Evolutionary conservation across 2,797 vertebrate genomes (phyloP), one percentile per base, ranked within the genome.

Genomic region (Moxostoma hubbsi): DNA sequence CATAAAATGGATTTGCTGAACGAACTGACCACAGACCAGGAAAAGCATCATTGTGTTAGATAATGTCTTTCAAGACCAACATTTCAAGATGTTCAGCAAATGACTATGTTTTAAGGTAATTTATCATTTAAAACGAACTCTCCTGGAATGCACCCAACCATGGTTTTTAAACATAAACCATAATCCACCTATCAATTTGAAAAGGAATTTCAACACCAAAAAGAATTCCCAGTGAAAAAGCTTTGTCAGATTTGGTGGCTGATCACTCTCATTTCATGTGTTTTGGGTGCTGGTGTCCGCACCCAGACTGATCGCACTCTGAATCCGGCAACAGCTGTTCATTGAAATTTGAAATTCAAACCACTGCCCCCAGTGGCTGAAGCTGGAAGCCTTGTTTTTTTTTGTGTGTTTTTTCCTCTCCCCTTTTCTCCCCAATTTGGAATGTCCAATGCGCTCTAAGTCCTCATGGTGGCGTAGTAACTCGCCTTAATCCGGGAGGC

Each of bases 1-100:
- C 53, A 80, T 64, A 45, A 68, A 68, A 36, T 72, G 51, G 63
- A 79, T 75, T 49, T 66, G 57, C 57, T 36, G 46, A 77, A 73
- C 64, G 45, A 76, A 57, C 7, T 36, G 47, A 57, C 64, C 68
- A 64, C 36, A 57, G 5, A 63, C 15, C 66, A 57, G 49, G 55
- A 68, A 50, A 61, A 63, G 64, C 51, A 59, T 12, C 9, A 79
- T 50, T 43, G 51, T 49, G 51, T 46, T 5, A 49, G 47, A 55
- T 15, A 7, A 49, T 67, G 6, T 24, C 55, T n/a, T 73, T 80
- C 4, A 45, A 10, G 24, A 2, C 9, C 46, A 59, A 12, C 15
- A 65, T 65, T 47, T 65, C n/a, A 54, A 74, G 49, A 13, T 45
- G n/a, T 45, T 74, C n/a, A 54, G 59, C 9, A 74, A 64, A 18